phyloP scores from a whole-genome alignment of 2,888 invertebrate genomes.

The Plemyria rubiginata region DNA sequence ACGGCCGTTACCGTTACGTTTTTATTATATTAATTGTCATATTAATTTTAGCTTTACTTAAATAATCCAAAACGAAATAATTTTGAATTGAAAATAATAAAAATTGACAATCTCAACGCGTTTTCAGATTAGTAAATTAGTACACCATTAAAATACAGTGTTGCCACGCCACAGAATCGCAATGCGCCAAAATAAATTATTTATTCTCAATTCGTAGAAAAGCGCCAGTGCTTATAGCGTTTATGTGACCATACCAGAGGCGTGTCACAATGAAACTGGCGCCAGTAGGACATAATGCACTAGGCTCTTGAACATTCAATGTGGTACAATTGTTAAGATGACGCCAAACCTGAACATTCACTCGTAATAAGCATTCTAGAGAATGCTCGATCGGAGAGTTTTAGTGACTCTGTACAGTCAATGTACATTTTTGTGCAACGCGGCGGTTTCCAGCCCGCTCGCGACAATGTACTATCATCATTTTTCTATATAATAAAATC shows the following conservation, averaged over 20 bases:
- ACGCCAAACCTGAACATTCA: not conserved
- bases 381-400: not conserved
- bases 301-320: constrained; percentile 19
- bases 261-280: constrained; percentile 19
- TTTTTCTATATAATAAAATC: no score
- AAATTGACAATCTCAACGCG: not conserved
- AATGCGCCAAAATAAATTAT: not conserved
- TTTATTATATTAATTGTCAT: not conserved
- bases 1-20: not conserved
- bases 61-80: not conserved
- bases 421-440: no score
- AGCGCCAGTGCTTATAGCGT: not conserved
- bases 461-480: no score
- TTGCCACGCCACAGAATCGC: not conserved
- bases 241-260: constrained; percentile 17
- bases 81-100: not conserved
- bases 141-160: not conserved
- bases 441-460: no score
- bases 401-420: no score
- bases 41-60: not conserved
- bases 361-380: not conserved
- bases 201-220: not conserved
- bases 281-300: constrained; percentile 13
- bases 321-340: not conserved
- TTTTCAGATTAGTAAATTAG: not conserved